Percentiles rank a stretch among this genome's conserved stretches.
Conservation (phyloP, 2,888 invertebrate species). For the Netelia inedita region DNA sequence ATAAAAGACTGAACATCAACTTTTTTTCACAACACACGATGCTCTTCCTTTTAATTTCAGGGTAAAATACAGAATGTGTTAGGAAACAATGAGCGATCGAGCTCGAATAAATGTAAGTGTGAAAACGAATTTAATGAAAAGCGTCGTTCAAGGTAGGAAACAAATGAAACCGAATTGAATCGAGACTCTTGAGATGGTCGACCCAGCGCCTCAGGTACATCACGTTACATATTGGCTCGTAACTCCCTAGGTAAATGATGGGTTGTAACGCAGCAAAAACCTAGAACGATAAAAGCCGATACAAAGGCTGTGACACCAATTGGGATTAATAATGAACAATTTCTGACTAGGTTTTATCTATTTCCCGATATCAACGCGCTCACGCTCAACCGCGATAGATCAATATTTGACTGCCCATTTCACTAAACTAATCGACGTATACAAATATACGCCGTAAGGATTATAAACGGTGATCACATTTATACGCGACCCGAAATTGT, state of each 20-base stretch:
- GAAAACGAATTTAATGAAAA: too few relatives aligned
- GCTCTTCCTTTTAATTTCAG: neutral
- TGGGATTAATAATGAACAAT: slow-evolving; percentile 4
- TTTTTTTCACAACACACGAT: neutral
- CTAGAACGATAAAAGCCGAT: neutral
- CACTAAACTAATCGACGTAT: neutral
- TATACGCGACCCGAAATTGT: neutral
- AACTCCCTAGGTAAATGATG: too few relatives aligned
- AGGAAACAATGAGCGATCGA: too few relatives aligned
- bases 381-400: neutral
- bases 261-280: neutral
- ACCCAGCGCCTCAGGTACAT: too few relatives aligned
- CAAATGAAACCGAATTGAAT: too few relatives aligned
- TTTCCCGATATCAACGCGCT: slow-evolving; percentile 17
- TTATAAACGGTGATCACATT: neutral
- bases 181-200: too few relatives aligned
- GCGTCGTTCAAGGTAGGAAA: too few relatives aligned
- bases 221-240: too few relatives aligned
- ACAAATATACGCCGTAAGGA: neutral
- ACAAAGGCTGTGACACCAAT: neutral
- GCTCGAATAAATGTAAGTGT: too few relatives aligned
- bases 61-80: too few relatives aligned
- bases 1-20: slow-evolving; percentile 45
- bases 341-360: neutral
- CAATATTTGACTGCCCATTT: slow-evolving; percentile 23